phyloP scores from a whole-genome alignment of 2,113 vertebrate genomes.

The Ammodytes marinus region DNA sequence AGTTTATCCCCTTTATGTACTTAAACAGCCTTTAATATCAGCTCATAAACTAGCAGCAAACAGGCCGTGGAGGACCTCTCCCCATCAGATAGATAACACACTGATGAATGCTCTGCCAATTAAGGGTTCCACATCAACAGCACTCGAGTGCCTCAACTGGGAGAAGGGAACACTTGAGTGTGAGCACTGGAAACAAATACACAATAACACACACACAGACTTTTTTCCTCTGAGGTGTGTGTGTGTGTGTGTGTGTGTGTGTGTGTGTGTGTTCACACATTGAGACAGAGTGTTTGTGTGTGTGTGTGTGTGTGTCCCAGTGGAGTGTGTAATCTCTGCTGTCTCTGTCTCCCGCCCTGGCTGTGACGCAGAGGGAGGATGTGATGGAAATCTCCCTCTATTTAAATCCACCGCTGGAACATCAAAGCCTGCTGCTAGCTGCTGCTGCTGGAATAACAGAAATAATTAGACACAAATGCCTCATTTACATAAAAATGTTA shows the following conservation, averaged over 20 bases:
- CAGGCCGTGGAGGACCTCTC: constrained; percentile 65
- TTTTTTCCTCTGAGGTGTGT: constrained; percentile 66
- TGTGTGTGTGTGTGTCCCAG: constrained; percentile 60
- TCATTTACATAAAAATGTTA: constrained; percentile 98
- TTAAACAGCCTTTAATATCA: constrained; percentile 81
- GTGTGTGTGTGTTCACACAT: neutral
- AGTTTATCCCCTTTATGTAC: constrained; percentile 81
- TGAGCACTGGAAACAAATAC: constrained; percentile 47
- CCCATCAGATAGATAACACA: constrained; percentile 52
- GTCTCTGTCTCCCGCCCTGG: constrained; percentile 75
- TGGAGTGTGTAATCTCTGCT: constrained; percentile 75
- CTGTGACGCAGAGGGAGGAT: constrained; percentile 91
- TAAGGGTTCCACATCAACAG: constrained; percentile 64
- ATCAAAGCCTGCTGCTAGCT: constrained; percentile 91
- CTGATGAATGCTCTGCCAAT: constrained; percentile 70
- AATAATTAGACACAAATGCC: constrained; percentile 96
- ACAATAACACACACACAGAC: constrained; percentile 9
- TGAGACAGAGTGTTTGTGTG: neutral
- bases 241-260: constrained; percentile 5
- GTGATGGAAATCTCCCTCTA: constrained; percentile 96
- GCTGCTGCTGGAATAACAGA: constrained; percentile 92
- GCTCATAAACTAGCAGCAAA: constrained; percentile 77
- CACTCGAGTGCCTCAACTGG: constrained; percentile 57
- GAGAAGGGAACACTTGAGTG: constrained; percentile 34
- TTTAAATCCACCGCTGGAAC: constrained; percentile 97